Evolutionary conservation across 2,888 invertebrate species (phyloP).

Genomic region (Eupithecia subfuscata): DNA sequence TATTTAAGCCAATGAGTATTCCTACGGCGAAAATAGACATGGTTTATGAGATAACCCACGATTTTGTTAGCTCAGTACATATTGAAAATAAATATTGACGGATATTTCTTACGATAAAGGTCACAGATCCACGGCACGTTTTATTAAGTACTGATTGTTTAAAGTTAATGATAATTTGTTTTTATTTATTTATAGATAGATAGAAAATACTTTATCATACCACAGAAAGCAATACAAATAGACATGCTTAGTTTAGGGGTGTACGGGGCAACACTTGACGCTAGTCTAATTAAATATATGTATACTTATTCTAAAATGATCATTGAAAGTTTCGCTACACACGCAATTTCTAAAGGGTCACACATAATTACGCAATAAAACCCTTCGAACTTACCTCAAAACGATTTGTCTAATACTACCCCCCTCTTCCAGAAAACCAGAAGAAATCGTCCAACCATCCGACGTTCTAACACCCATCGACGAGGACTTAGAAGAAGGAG

Average conservation of each 20-base stretch:
- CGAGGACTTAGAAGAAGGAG: slow-evolving; percentile 88
- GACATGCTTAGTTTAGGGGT: too few species aligned
- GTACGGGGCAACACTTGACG: too few species aligned
- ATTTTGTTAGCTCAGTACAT: background rate
- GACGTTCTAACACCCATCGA: slow-evolving; percentile 93
- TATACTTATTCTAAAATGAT: too few species aligned
- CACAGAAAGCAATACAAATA: too few species aligned
- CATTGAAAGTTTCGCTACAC: background rate
- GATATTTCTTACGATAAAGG: background rate
- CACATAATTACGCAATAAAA: background rate
- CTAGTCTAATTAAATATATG: too few species aligned
- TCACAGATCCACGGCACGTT: background rate
- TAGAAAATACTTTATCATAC: too few species aligned
- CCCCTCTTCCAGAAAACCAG: slow-evolving; percentile 68
- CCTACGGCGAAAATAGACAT: background rate
- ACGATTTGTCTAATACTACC: background rate
- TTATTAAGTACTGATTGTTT: background rate
- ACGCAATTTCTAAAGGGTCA: background rate
- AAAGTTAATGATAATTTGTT: background rate
- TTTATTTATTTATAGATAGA: too few species aligned
- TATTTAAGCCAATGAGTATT: background rate
- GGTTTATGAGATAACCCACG: background rate
- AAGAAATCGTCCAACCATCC: slow-evolving; percentile 85
- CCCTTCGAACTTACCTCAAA: background rate
- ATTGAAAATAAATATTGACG: background rate